Conservation (phyloP, 2,797 vertebrate genomes). For the Erethizon dorsatum region DNA sequence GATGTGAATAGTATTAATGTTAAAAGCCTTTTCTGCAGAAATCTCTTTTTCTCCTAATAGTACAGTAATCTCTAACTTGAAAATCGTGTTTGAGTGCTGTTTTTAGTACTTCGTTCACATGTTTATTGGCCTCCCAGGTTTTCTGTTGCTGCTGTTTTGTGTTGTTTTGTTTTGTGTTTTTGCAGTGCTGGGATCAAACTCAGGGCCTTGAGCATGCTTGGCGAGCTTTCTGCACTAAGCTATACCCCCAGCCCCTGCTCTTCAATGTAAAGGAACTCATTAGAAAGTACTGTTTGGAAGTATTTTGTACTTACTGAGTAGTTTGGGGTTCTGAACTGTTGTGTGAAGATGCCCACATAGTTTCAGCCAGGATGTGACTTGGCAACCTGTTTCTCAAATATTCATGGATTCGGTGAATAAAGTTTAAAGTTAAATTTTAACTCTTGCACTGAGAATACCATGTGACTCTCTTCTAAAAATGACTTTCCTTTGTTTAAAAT, state of each 20-base stretch:
- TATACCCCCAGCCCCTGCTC: neutral
- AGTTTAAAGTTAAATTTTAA: conserved; percentile 70
- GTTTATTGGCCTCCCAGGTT: conserved; percentile 38
- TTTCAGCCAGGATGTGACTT: conserved; percentile 26
- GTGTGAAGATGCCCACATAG: neutral
- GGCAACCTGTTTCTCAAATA: conserved; percentile 54
- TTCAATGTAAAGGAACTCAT: conserved; percentile 39
- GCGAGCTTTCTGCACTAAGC: neutral
- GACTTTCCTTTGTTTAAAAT: conserved; percentile 67
- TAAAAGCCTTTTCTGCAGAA: neutral
- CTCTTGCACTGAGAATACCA: conserved; percentile 37
- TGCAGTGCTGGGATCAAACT: neutral
- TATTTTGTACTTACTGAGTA: conserved; percentile 14
- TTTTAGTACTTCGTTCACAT: conserved; percentile 10
- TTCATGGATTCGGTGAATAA: conserved; percentile 29
- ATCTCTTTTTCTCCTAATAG: neutral
- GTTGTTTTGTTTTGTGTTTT: neutral
- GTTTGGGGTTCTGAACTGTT: conserved; percentile 8
- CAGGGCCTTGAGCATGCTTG: neutral
- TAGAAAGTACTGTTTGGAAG: conserved; percentile 17
- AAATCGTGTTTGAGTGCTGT: neutral
- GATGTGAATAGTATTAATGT: conserved; percentile 5
- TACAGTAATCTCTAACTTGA: conserved; percentile 5
- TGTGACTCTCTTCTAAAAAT: conserved; percentile 10
- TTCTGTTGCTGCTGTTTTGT: neutral